A percentile compares a stretch with the other conserved stretches of the same genome.
phyloP scores from a whole-genome alignment of 2,113 vertebrate genomes.

The Paratilapia polleni region DNA sequence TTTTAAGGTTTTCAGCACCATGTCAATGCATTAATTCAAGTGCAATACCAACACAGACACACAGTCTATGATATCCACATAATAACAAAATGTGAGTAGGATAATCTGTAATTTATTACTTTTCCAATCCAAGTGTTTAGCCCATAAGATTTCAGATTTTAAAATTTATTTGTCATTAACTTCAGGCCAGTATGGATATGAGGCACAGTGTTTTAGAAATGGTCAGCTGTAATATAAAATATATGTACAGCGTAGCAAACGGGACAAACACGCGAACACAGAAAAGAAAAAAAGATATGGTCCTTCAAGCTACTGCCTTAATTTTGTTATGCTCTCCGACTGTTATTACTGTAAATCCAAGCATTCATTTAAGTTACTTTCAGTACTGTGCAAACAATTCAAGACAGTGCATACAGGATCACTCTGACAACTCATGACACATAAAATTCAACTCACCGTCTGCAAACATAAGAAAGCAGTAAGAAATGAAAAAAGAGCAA shows the following conservation, averaged over 20 bases:
- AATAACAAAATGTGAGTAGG: background rate
- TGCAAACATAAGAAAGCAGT: constrained; percentile 99
- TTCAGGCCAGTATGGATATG: background rate
- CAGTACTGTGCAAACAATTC: constrained; percentile 67
- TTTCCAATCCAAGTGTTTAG: background rate
- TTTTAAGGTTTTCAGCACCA: background rate
- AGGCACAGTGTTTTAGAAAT: constrained; percentile 35
- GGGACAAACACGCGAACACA: constrained; percentile 30
- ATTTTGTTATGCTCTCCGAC: constrained; percentile 29
- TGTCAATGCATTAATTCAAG: background rate
- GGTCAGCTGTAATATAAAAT: constrained; percentile 44
- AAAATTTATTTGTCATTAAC: background rate
- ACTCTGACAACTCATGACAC: constrained; percentile 88
- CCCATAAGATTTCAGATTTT: background rate
- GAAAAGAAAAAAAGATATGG: constrained; percentile 5
- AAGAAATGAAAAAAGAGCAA: constrained; percentile 91
- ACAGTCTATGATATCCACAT: background rate
- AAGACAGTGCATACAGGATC: constrained; percentile 86
- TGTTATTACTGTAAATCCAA: constrained; percentile 26
- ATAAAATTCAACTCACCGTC: constrained; percentile 98
- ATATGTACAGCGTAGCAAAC: constrained; percentile 38
- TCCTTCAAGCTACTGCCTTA: constrained; percentile 35
- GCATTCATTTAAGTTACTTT: constrained; percentile 45
- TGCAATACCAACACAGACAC: background rate
- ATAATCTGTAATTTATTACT: background rate